These are phyloP conservation scores for Arctopsyche grandis DNA, from an alignment of 1,140 invertebrate genomes.

Conservation along the genomic window DNA sequence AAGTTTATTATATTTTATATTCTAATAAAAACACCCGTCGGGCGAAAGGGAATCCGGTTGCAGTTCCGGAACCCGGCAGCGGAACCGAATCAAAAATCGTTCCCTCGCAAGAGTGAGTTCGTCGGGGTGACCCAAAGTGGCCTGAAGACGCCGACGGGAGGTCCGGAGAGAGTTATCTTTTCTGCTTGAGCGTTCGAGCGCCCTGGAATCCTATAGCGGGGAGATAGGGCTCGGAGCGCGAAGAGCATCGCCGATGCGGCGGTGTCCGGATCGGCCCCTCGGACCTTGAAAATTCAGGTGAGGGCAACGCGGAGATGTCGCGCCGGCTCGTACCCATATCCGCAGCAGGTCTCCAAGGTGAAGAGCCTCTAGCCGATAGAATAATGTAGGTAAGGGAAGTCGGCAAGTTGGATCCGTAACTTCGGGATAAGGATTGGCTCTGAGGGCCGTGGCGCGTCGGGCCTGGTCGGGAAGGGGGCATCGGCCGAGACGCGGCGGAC, in stretches of 20 bases:
- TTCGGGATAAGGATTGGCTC: no score
- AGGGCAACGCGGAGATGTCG: conserved; percentile 73
- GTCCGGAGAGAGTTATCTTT: conserved; percentile 84
- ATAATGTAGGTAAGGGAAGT: no score
- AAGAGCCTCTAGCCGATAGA: no score
- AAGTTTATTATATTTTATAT: neutral
- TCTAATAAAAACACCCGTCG: no score
- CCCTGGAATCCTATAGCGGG: conserved; percentile 72
- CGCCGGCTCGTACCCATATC: no score
- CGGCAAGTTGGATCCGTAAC: no score
- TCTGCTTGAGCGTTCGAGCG: conserved; percentile 77
- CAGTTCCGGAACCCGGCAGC: conserved; percentile 79
- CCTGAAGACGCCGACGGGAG: conserved; percentile 77
- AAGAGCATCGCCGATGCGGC: conserved; percentile 78
- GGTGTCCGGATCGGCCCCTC: conserved; percentile 74
- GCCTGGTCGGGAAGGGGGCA: no score
- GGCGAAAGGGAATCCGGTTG: conserved; percentile 78
- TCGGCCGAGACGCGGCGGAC: no score
- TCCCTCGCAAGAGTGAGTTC: conserved; percentile 65
- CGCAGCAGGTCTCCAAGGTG: no score
- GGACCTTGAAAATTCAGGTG: conserved; percentile 82
- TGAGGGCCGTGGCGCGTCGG: no score
- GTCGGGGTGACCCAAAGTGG: conserved; percentile 63
- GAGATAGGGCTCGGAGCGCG: conserved; percentile 76
- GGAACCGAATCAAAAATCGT: conserved; percentile 75